A percentile compares a stretch with the other conserved stretches of the same genome.
phyloP scores from a whole-genome alignment of 1,140 invertebrate genomes.

The Papilio xuthus region DNA sequence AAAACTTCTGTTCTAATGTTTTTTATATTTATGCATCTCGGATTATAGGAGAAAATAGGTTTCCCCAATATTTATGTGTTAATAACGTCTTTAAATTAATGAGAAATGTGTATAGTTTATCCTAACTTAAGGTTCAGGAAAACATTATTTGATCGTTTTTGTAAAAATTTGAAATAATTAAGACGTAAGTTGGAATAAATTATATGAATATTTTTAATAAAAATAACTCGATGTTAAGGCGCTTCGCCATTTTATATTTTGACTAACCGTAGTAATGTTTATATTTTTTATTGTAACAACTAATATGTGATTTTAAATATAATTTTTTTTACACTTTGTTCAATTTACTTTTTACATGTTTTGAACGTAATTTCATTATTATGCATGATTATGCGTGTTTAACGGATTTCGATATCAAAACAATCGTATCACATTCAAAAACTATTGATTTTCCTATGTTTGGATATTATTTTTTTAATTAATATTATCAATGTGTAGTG shows the following conservation, averaged over 20 bases:
- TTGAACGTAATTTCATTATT: background rate
- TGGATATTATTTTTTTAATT: background rate
- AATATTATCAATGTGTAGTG: background rate
- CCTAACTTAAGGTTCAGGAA: background rate
- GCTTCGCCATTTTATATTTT: slow-evolving; percentile 9
- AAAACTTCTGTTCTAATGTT: too few relatives aligned
- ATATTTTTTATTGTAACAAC: background rate
- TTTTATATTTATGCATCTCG: background rate
- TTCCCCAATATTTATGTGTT: too few relatives aligned
- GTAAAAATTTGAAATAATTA: background rate
- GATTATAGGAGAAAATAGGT: background rate
- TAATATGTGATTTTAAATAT: background rate
- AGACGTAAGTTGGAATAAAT: background rate
- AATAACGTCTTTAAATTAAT: background rate
- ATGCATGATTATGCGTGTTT: background rate
- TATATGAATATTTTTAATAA: background rate
- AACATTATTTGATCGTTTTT: too few relatives aligned
- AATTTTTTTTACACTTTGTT: background rate
- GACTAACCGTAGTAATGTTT: background rate
- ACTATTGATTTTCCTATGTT: background rate
- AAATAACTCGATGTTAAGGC: background rate
- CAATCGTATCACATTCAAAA: background rate
- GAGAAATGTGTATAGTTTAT: background rate
- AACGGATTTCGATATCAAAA: background rate
- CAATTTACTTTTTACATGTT: background rate